Evolutionary conservation across 2,797 vertebrate species (phyloP), one percentile per base, ranked within the genome.

Genomic region (Arnoldichthys spilopterus): DNA sequence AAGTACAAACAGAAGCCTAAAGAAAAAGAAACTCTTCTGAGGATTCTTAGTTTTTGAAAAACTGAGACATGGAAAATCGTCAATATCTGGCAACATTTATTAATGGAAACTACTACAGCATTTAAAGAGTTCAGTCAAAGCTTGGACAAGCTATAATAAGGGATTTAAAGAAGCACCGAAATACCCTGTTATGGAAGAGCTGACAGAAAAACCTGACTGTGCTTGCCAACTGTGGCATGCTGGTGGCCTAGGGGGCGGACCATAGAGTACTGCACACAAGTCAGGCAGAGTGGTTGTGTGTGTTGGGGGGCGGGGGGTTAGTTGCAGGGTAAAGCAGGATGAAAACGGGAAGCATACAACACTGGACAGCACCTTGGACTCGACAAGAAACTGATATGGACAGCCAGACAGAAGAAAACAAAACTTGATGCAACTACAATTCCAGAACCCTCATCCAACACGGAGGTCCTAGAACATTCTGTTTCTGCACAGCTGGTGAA

Each of bases 201-300:
- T 45, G n/a, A 78, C 26, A 11, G 45, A 24, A 22, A 22, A 22
- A 51, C 49, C 22, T 32, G 49, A 64, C 71, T 59, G 63, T n/a
- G 43, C 37, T 72, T 73, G 75, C 74, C 61, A 53, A 76, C 54
- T n/a, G 53, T 63, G 68, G 64, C 84, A 85, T 81, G 84, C 84
- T 85, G 82, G 77, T 76, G 87, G 81, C 80, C 28, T 78, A 58
- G 72, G 80, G 68, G 74, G 85, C 74, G 81, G 80, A 81, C 75
- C 66, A 83, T 58, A 78, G 87, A 90, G 88, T 91, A 90, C 86
- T 79, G 90, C 92, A 94, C 88, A 87, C 90, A 22, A 85, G 88
- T 88, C 85, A 90, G 91, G 89, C 90, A 72, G 77, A 8, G 5
- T 71, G 79, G 4, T 4, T 71, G 62, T 13, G 11, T 13, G 43